Percentiles rank a stretch among this genome's conserved stretches.
Evolutionary conservation across 2,797 vertebrate species (phyloP).

Genomic region (Lerista edwardsae): DNA sequence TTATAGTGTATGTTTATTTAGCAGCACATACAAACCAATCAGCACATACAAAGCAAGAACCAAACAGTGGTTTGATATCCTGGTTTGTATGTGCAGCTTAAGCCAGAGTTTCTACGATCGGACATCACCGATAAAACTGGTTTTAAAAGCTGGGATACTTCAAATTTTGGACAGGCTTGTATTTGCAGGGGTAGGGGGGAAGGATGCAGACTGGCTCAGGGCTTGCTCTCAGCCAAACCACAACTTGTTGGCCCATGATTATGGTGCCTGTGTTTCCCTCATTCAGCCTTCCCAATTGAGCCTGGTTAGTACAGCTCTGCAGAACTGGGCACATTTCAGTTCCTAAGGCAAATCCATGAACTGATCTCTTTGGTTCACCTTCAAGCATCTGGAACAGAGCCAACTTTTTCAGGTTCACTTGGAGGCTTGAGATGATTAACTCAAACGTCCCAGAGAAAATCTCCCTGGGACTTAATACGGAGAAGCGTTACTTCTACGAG

Average conservation of each 20-base stretch:
- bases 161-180: too few species aligned
- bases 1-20: not conserved
- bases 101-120: too few species aligned
- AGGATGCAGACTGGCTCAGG: not conserved
- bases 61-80: not conserved
- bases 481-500: not conserved
- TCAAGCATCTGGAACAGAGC: constrained; percentile 1
- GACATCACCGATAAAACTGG: too few species aligned
- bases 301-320: not conserved
- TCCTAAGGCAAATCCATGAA: not conserved
- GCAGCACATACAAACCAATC: too few species aligned
- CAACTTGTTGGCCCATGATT: not conserved
- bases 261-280: not conserved
- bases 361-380: constrained; percentile 1
- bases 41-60: not conserved
- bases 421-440: not conserved
- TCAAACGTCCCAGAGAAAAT: constrained; percentile 9
- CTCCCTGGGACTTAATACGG: not conserved
- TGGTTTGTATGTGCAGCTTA: too few species aligned
- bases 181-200: too few species aligned
- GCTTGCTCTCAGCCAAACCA: not conserved
- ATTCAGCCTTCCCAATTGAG: not conserved
- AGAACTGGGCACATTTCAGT: not conserved
- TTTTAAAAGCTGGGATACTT: too few species aligned
- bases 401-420: constrained; percentile 14